Percentiles rank a stretch among this genome's conserved stretches.
These are phyloP conservation scores for Myodes glareolus DNA, from an alignment of 2,113 vertebrate species.

Conservation along the genomic window DNA sequence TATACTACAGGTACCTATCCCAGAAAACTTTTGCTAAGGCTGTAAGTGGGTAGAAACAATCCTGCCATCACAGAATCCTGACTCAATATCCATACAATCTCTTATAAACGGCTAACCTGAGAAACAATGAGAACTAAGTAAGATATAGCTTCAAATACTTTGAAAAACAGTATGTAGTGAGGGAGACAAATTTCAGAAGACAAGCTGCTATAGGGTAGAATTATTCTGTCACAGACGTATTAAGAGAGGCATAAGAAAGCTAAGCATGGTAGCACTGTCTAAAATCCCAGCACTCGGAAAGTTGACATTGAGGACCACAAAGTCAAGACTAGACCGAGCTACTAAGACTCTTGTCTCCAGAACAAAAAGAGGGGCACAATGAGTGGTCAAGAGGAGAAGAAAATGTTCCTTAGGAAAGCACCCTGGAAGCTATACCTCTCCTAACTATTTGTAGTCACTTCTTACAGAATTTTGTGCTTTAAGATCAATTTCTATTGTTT, in stretches of 20 bases:
- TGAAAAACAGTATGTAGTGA: background rate
- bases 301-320: background rate
- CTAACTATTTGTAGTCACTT: background rate
- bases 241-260: background rate
- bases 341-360: background rate
- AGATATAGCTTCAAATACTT: background rate
- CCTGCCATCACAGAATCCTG: constrained; percentile 23
- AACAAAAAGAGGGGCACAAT: background rate
- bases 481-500: background rate
- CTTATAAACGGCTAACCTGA: background rate
- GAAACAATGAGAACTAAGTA: constrained; percentile 15
- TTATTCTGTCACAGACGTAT: background rate
- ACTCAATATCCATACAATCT: background rate
- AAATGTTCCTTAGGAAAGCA: background rate
- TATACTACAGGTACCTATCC: background rate
- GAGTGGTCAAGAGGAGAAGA: background rate
- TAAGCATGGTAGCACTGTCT: background rate
- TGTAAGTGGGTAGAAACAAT: background rate
- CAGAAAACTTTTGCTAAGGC: background rate
- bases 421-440: background rate
- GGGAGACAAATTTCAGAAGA: constrained; percentile 1
- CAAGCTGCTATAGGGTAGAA: background rate
- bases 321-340: background rate
- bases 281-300: background rate
- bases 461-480: constrained; percentile 14